Evolutionary conservation across 2,888 invertebrate genomes (phyloP), one percentile per base, ranked within the genome.

Genomic region (Drosophila conformis): DNA sequence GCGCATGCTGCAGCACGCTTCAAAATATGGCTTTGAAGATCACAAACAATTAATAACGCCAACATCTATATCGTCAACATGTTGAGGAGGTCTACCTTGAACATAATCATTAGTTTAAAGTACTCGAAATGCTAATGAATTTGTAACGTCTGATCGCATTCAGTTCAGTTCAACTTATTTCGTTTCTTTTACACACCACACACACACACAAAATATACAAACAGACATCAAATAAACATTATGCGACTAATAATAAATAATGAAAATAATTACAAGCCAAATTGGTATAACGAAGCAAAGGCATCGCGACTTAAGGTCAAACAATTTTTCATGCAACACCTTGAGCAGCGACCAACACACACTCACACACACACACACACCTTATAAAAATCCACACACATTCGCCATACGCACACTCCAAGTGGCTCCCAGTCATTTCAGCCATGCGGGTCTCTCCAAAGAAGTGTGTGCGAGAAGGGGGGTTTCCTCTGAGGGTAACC

Each of bases 321-420:
- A 74, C 57, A 53, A 67, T 82, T 84, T 87, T 87, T 77, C 85
- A 87, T 81, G 82, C 84, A 85, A 87, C 87, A 87, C 84, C 89
- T 85, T 85, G 84, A 84, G 82, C 57, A 71, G 51, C 67, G 65
- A 65, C 52, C 61, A 61, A 40, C 38, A 56, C 48, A 61, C 54
- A 21, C 57, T 57, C 29, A 66, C 53, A 58, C 61, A 56, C 48
- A 61, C 53, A 21, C 57, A 59, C 29, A 66, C 53, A 58, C 61
- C 35, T 60, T 51, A 33, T 18, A 21, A 42, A 75, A 57, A 63
- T 31, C 18, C 49, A 29, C 61, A 38, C 62, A 52, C 63, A 64
- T 52, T 31, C 58, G 2, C 59, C 33, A 66, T 46, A 38, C 36
- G 31, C 52, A 72, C 52, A 58, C 21, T 11, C 46, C 2, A 57